A percentile compares a stretch with the other conserved stretches of the same genome.
Evolutionary conservation across 1,140 invertebrate genomes (phyloP).

Genomic region (Panagrolaimus sp.): DNA sequence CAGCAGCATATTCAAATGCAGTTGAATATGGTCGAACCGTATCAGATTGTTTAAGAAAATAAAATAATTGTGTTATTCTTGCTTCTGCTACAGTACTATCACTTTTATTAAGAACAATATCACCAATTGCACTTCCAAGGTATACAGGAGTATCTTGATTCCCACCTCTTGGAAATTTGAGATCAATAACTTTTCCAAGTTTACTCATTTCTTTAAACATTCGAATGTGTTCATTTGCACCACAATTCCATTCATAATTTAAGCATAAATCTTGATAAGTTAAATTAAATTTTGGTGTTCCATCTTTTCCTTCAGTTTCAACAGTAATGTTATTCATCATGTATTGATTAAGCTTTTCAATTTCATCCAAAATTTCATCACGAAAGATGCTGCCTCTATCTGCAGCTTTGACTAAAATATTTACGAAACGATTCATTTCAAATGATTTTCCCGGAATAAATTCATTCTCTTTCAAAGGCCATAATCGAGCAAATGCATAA

Average conservation of each 20-base stretch:
- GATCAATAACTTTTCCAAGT: conserved; percentile 53
- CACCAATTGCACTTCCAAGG: conserved; percentile 54
- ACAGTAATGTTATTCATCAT: conserved; percentile 55
- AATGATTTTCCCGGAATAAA: conserved; percentile 59
- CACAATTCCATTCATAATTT: conserved; percentile 56
- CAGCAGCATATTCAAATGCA: conserved; percentile 58
- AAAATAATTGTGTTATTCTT: conserved; percentile 56
- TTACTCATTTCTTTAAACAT: conserved; percentile 47
- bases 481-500: conserved; percentile 49
- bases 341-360: conserved; percentile 52
- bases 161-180: conserved; percentile 56
- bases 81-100: conserved; percentile 53
- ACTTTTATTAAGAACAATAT: conserved; percentile 48
- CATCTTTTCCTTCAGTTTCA: conserved; percentile 44
- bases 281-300: conserved; percentile 43
- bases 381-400: conserved; percentile 52
- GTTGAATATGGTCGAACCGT: conserved; percentile 52
- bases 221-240: conserved; percentile 51
- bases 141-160: conserved; percentile 58
- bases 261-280: conserved; percentile 58
- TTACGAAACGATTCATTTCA: conserved; percentile 57
- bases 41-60: conserved; percentile 55
- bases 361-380: conserved; percentile 53
- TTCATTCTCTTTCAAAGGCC: conserved; percentile 59
- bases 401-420: conserved; percentile 50